Percentiles rank a stretch among this genome's conserved stretches.
Conservation (phyloP, 2,888 invertebrate genomes). For the Bombylius discolor region DNA sequence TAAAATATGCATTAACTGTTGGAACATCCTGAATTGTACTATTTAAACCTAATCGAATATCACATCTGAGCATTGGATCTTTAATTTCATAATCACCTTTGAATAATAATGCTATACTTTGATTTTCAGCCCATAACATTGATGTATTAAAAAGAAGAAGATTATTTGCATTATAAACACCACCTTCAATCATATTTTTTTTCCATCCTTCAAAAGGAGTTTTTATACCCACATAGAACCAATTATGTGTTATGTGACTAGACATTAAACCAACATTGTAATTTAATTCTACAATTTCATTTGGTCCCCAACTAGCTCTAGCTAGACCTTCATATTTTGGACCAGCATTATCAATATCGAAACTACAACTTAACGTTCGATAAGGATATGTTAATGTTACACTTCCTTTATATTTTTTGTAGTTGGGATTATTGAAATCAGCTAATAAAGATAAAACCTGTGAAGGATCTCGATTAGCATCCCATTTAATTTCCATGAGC, state of each 20-base stretch:
- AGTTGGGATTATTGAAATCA: conserved; percentile 46
- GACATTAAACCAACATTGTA: conserved; percentile 29
- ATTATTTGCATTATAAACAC: conserved; percentile 39
- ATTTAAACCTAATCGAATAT: conserved; percentile 40
- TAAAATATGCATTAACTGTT: conserved; percentile 42
- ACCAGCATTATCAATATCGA: conserved; percentile 39
- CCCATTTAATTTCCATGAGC: conserved; percentile 67
- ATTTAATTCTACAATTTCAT: conserved; percentile 41
- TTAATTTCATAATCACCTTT: conserved; percentile 39
- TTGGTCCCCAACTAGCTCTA: conserved; percentile 56
- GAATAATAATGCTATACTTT: conserved; percentile 42
- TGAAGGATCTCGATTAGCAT: conserved; percentile 70
- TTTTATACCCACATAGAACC: conserved; percentile 37
- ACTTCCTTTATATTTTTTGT: conserved; percentile 49
- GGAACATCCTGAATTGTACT: conserved; percentile 48
- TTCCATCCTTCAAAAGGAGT: conserved; percentile 47
- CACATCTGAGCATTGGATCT: conserved; percentile 36
- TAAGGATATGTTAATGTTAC: conserved; percentile 63
- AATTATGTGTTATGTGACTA: conserved; percentile 36
- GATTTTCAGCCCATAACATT: conserved; percentile 46
- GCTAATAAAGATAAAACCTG: conserved; percentile 41
- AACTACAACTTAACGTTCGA: conserved; percentile 53
- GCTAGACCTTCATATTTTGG: conserved; percentile 36
- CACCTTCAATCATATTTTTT: conserved; percentile 39
- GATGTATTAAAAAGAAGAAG: conserved; percentile 42